Conservation (phyloP, 2,113 vertebrate genomes). For the Burhinus oedicnemus region DNA sequence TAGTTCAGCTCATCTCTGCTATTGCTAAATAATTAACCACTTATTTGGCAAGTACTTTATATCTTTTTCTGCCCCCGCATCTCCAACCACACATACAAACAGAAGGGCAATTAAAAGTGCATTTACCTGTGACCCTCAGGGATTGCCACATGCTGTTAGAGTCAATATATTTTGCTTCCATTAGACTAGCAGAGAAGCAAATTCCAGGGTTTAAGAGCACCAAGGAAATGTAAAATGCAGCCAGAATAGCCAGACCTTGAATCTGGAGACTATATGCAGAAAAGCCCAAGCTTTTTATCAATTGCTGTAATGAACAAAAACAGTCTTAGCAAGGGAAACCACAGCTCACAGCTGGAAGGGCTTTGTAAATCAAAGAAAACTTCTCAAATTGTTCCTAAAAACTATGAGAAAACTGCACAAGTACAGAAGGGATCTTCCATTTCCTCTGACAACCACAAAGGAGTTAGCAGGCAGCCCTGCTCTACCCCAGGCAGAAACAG, state of each 20-base stretch:
- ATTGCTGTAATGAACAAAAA: neutral
- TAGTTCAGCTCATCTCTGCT: neutral
- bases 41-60: slow-evolving; percentile 5
- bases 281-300: neutral
- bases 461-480: neutral
- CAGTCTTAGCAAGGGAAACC: neutral
- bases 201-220: neutral
- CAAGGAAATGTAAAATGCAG: neutral
- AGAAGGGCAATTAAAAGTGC: slow-evolving; percentile 3
- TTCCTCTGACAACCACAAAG: neutral
- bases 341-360: neutral
- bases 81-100: neutral
- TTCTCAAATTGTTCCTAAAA: neutral
- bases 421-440: neutral
- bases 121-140: slow-evolving; percentile 14
- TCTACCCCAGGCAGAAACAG: neutral
- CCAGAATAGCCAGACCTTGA: neutral
- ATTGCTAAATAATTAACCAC: slow-evolving; percentile 40
- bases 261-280: neutral
- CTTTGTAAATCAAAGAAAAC: neutral
- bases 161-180: neutral
- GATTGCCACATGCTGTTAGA: neutral
- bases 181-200: neutral
- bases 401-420: neutral
- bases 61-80: neutral